Base-by-base conservation (phyloP, 1,140 invertebrate genomes). In the Nilaparvata lugens region DNA sequence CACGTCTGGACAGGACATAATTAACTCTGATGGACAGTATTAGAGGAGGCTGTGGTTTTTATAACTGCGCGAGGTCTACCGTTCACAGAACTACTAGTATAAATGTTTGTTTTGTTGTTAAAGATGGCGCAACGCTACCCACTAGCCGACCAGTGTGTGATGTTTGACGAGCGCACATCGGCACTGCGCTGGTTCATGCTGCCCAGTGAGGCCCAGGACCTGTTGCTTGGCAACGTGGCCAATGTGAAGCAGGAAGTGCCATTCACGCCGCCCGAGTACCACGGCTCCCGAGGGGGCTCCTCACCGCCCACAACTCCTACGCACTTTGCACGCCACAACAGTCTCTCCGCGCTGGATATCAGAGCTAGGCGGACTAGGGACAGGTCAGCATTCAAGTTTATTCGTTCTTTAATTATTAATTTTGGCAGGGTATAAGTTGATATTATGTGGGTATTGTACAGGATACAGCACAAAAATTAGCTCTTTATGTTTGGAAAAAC, bases 161-260 rank as follows among this genome's bases (percentile, higher is more conserved):
- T 91, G 64, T 80, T 83, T 69, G 82, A 86, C 67, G 78, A 81
- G 38, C 73, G 81, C 45, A 79, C 83, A 18, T 82, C 87, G 63
- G 76, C 79, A 54, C 74, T 93, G 13, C 75, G 90, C 56, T 95
- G 91, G 91, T 95, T 93, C 71, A 84, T 94, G 78, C 73, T 94
- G 48, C 85, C 86, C 0, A 81, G 82, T 66, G 86, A 88, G 72
- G 87, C 86, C 2, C 87, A 88, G 70, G 83, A 86, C 66, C 74
- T 88, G 4, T 69, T 88, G 0, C 74, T 87, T 0, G 85, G 85
- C 16, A 81, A 84, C 65, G 87, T 84, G 14, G 81, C 81, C 48
- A 87, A 87, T 65, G 84, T 88, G 0, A 86, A 87, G 71, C 84
- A 87, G 64, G 79, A 82, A 58, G 82, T 87, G 55, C 86, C 86